A percentile compares a stretch with the other conserved stretches of the same genome.
phyloP scores from a whole-genome alignment of 2,888 invertebrate genomes.

The Torymus auratus region DNA sequence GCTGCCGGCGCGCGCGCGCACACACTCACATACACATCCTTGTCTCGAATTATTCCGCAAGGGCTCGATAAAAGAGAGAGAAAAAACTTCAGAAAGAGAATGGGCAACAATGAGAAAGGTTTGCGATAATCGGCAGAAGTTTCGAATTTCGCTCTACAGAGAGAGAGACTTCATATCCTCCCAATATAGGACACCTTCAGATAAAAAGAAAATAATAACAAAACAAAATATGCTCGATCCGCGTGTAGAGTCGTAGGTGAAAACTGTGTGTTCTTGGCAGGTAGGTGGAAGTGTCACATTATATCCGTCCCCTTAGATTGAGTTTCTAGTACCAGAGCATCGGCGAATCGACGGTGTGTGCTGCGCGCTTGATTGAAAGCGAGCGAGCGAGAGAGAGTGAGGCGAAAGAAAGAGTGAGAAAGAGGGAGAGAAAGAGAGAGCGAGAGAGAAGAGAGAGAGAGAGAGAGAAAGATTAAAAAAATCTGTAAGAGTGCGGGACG shows the following conservation, averaged over 20 bases:
- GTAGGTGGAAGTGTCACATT: slow-evolving; percentile 71
- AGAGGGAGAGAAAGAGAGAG: slow-evolving; percentile 3
- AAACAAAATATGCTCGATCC: slow-evolving; percentile 55
- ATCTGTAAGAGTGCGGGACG: slow-evolving; percentile 73
- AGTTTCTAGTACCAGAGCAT: slow-evolving; percentile 63
- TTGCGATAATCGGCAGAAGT: slow-evolving; percentile 53
- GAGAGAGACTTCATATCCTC: slow-evolving; percentile 57
- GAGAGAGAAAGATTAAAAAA: slow-evolving; percentile 61
- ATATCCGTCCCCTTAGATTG: slow-evolving; percentile 76
- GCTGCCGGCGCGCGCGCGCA: too few species aligned
- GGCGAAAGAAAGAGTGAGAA: slow-evolving; percentile 19
- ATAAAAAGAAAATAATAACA: background rate
- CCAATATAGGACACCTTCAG: slow-evolving; percentile 59
- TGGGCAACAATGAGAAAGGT: slow-evolving; percentile 19
- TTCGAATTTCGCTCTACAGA: slow-evolving; percentile 54
- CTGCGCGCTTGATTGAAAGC: slow-evolving; percentile 55
- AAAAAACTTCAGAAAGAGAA: too few species aligned
- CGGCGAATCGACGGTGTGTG: slow-evolving; percentile 68
- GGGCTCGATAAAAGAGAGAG: slow-evolving; percentile 35
- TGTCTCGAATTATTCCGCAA: slow-evolving; percentile 49
- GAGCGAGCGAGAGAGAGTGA: slow-evolving; percentile 17
- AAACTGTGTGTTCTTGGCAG: slow-evolving; percentile 60
- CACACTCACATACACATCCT: slow-evolving; percentile 15
- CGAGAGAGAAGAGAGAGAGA: slow-evolving; percentile 13
- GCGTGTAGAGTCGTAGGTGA: slow-evolving; percentile 59